These are phyloP conservation scores for Lepus oiostolus DNA, from an alignment of 2,797 vertebrate genomes.

Conservation along the genomic window DNA sequence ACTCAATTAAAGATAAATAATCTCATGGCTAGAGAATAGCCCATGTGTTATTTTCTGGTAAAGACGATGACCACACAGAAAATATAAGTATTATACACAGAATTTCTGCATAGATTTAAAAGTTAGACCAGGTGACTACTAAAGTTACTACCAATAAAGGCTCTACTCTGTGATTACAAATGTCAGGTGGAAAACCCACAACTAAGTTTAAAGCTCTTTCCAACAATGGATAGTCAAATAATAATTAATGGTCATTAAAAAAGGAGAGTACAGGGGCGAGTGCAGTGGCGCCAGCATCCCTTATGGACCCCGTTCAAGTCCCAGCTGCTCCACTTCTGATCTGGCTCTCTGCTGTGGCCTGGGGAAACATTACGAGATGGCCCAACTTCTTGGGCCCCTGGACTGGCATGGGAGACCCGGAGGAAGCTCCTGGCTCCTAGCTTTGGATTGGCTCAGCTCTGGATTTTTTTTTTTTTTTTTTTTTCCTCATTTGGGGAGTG, in stretches of 20 bases:
- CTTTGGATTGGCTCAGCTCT: no score
- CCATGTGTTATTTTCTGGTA: background rate
- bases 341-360: no score
- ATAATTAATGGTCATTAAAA: constrained; percentile 1
- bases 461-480: no score
- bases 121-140: background rate
- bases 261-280: background rate
- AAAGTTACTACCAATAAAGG: background rate
- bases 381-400: no score
- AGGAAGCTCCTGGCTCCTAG: no score
- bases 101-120: background rate
- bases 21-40: background rate
- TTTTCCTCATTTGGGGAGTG: no score
- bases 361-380: no score
- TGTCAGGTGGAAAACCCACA: background rate
- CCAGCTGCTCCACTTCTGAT: no score
- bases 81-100: background rate
- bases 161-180: constrained; percentile 23
- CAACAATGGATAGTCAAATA: constrained; percentile 2
- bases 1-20: constrained; percentile 45
- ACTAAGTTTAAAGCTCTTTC: constrained; percentile 40
- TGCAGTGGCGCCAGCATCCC: no score
- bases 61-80: background rate
- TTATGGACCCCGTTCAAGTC: no score
- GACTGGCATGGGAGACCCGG: no score